A percentile compares a stretch with the other conserved stretches of the same genome.
Evolutionary conservation across 2,888 invertebrate species (phyloP).

Genomic region (Mamestra brassicae): DNA sequence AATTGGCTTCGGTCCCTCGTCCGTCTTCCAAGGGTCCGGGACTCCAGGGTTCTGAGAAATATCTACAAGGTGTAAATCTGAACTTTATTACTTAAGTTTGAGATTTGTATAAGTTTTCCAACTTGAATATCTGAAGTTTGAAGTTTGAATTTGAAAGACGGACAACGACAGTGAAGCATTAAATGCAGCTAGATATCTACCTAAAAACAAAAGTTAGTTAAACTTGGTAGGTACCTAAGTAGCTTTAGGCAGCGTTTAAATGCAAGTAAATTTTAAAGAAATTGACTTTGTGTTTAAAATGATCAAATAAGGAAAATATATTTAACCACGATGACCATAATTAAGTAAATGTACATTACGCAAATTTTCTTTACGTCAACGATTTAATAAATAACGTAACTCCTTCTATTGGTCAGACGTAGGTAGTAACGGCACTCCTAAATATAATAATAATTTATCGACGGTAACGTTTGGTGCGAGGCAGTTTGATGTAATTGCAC

Average conservation of each 20-base stretch:
- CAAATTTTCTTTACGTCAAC: neutral
- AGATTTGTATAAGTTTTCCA: neutral
- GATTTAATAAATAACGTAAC: neutral
- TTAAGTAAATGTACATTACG: neutral
- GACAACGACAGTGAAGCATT: neutral
- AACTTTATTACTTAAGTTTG: neutral
- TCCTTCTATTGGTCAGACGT: slow-evolving; percentile 9
- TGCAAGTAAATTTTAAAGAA: neutral
- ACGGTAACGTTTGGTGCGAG: slow-evolving; percentile 57
- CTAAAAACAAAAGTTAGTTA: too few species aligned
- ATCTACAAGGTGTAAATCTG: neutral
- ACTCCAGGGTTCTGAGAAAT: too few species aligned
- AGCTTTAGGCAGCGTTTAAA: neutral
- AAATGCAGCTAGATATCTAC: neutral
- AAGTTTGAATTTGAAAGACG: too few species aligned
- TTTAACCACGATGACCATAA: neutral
- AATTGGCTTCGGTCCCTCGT: too few species aligned
- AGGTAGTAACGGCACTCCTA: slow-evolving; percentile 18
- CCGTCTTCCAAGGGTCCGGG: too few species aligned
- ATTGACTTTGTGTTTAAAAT: too few species aligned
- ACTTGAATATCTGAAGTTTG: neutral
- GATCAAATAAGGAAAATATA: neutral
- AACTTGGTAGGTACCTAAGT: too few species aligned
- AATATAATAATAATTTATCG: slow-evolving; percentile 58
- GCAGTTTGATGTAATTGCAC: slow-evolving; percentile 78